Base-by-base conservation (phyloP, 2,113 vertebrate species). In the Conger conger region DNA sequence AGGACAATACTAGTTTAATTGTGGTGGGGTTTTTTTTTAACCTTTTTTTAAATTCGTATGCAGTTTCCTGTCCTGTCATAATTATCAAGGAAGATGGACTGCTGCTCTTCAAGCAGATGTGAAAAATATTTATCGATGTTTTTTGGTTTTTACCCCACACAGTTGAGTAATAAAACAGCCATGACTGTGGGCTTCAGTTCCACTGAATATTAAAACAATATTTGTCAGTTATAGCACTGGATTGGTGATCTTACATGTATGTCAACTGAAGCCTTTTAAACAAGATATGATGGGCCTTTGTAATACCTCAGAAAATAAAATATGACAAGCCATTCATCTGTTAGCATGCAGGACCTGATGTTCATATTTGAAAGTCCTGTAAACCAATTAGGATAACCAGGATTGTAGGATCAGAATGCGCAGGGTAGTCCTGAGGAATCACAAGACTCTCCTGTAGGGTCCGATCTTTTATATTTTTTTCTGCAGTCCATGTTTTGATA, bases 311-410 rank as follows among this genome's bases (percentile, higher is more conserved):
- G 1, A 11, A 33, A 33, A 30, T 30, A 23, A 73, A 73, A 73
- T 73, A 73, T 73, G 68, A 30, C 23, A 7, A 7, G 2, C 57
- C 57, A 63, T 27, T 63, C 23, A n/a, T 15, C 68, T 73, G 27
- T 73, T 17, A 33, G n/a, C n/a, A 33, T 79, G 45, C 20, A 27
- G 23, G 3, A 50, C 23, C 89, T 86, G 78, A 83, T 78, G 86
- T 83, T 81, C 63, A 84, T 42, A 81, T 87, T 86, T 90, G 5
- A 8, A 30, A 86, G 85, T 57, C 81, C 80, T 81, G n/a, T 88
- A 94, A 93, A 90, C 92, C 91, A 92, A 89, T 91, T 84, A 82
- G 83, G 84, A 89, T 94, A 90, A 94, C 87, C 84, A 91, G 91
- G 92, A 91, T 94, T 92, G 92, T 79, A 86, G 89, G 91, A 90